Conservation (phyloP, 1,140 invertebrate genomes). For the Psilanteris sp. region DNA sequence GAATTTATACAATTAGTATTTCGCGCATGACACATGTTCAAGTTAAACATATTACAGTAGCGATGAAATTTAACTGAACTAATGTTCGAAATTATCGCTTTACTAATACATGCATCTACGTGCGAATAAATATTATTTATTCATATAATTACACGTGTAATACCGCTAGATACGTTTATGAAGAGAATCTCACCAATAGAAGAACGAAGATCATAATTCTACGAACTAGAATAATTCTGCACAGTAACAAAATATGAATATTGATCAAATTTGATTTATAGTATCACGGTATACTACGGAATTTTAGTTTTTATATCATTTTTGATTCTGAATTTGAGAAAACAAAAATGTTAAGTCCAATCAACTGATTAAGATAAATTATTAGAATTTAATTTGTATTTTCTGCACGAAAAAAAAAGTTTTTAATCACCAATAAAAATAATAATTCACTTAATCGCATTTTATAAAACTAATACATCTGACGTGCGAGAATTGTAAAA, state of each 20-base stretch:
- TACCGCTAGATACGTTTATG: slow-evolving; percentile 2
- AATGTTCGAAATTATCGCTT: slow-evolving; percentile 46
- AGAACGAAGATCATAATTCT: slow-evolving; percentile 17
- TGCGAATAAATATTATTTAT: slow-evolving; percentile 41
- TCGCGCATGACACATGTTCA: slow-evolving; percentile 44
- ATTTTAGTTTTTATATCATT: too few species aligned
- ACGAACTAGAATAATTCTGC: slow-evolving; percentile 11
- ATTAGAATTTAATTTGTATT: too few species aligned
- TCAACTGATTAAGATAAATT: too few species aligned
- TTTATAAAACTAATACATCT: too few species aligned
- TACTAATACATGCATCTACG: slow-evolving; percentile 8
- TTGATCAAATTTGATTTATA: too few species aligned
- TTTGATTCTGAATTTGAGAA: too few species aligned
- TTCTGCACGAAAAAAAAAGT: too few species aligned
- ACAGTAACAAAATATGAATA: neutral
- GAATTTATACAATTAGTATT: slow-evolving; percentile 55
- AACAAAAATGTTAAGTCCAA: too few species aligned
- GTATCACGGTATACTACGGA: too few species aligned
- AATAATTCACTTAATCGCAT: too few species aligned
- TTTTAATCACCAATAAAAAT: too few species aligned
- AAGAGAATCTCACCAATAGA: slow-evolving; percentile 1
- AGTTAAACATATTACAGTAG: slow-evolving; percentile 36
- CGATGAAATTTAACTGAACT: slow-evolving; percentile 50
- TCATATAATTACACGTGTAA: slow-evolving; percentile 48
- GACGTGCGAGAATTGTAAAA: too few species aligned